Evolutionary conservation across 2,888 invertebrate genomes (phyloP).

Genomic region (Cephus nigrinus): DNA sequence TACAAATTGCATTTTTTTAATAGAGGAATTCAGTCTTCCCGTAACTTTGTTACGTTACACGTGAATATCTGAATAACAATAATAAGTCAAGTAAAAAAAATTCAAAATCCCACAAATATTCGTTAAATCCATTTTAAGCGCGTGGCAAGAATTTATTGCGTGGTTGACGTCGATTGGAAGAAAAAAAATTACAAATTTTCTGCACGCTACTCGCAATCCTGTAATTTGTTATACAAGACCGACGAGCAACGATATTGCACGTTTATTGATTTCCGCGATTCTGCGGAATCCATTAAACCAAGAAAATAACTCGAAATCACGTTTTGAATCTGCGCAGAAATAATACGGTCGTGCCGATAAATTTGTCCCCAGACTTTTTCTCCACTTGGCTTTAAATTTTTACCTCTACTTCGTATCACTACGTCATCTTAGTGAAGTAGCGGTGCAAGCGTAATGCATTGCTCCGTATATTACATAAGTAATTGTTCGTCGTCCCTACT

Average conservation of each 20-base stretch:
- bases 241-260: background rate
- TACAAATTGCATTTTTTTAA: background rate
- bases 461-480: background rate
- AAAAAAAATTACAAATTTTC: too few relatives aligned
- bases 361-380: background rate
- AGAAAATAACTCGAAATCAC: background rate
- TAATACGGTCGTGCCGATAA: background rate
- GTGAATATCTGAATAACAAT: background rate
- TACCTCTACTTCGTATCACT: background rate
- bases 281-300: background rate
- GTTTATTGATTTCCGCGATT: background rate
- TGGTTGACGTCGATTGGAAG: too few relatives aligned
- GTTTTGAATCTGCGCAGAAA: background rate
- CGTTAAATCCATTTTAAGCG: background rate
- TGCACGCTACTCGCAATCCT: background rate
- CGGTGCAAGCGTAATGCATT: background rate
- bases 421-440: background rate
- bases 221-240: background rate
- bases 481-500: background rate
- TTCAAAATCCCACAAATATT: background rate
- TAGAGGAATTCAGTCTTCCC: background rate
- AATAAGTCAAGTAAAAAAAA: background rate
- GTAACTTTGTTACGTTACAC: background rate
- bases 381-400: background rate
- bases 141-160: background rate